Evolutionary conservation across 2,888 invertebrate genomes (phyloP), one percentile per base, ranked within the genome.

Genomic region (Tenthredo livida): DNA sequence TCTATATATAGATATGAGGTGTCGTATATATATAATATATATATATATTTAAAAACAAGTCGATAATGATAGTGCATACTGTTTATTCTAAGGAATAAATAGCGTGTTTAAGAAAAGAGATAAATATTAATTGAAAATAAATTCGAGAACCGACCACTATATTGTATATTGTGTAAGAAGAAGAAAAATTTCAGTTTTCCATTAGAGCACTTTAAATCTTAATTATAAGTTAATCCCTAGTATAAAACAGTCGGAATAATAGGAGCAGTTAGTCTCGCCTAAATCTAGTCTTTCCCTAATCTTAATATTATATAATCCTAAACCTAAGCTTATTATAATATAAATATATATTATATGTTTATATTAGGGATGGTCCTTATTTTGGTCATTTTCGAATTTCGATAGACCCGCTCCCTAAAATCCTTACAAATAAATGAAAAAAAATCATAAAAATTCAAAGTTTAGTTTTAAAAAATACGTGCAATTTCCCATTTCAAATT

Each of bases 231-330:
- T 54, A 4, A 33, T 17, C 72, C 43, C n/a, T 43, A 73, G 72
- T 73, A 40, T 72, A 37, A 54, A 67, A 67, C 67, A 65, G 37
- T 61, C 21, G 84, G 85, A 86, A 87, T 88, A 84, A 86, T 86
- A 87, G 50, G 82, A 86, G 83, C 50, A 83, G 47, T 87, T 87
- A 86, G 89, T 90, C 89, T 91, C 89, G 91, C 91, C 91, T 90
- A 92, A 92, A 90, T 91, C 90, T 90, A 92, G 90, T 91, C 89
- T 90, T 90, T 89, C 89, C 89, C 89, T 88, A 87, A 86, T 88
- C 86, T 89, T 83, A 83, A 82, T 85, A 70, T 85, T 82, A 85
- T 80, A 85, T 90, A 90, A 89, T 88, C 88, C 88, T 88, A 88
- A 87, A 89, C 85, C 86, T 90, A 90, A 90, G 88, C 88, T 89